Percentiles rank a stretch among this genome's conserved stretches.
These are phyloP conservation scores for Agrotis ipsilon DNA, from an alignment of 2,888 invertebrate genomes.

Conservation along the genomic window DNA sequence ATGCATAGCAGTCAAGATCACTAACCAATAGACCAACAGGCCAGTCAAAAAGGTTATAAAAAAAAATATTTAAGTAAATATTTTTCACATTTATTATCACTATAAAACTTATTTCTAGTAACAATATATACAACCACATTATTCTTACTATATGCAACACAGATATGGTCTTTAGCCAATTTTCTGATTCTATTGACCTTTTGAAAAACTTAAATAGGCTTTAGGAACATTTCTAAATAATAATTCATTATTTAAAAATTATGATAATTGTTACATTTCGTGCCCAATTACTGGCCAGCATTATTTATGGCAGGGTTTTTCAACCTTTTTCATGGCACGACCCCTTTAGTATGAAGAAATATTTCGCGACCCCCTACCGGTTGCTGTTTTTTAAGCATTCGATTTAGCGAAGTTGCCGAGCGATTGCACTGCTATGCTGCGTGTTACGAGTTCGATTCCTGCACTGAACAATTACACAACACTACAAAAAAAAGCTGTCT, in stretches of 20 bases:
- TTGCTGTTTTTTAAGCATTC: too few relatives aligned
- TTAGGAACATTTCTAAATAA: conserved; percentile 54
- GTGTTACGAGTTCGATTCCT: too few relatives aligned
- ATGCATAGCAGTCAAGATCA: too few relatives aligned
- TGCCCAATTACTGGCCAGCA: conserved; percentile 43
- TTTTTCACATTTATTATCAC: conserved; percentile 74
- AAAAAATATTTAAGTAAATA: conserved; percentile 53
- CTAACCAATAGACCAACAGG: too few relatives aligned
- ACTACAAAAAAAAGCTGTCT: too few relatives aligned
- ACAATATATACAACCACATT: conserved; percentile 76
- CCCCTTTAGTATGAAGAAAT: too few relatives aligned
- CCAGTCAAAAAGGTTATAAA: conserved; percentile 26
- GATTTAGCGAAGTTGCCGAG: too few relatives aligned
- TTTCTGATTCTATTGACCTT: conserved; percentile 14
- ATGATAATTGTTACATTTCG: conserved; percentile 18
- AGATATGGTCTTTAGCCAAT: conserved; percentile 5
- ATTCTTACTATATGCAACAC: conserved; percentile 58
- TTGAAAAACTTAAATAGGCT: conserved; percentile 18
- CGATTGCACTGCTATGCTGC: too few relatives aligned
- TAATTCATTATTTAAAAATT: conserved; percentile 22
- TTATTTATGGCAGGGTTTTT: too few relatives aligned
- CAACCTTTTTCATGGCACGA: too few relatives aligned
- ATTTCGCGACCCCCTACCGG: too few relatives aligned
- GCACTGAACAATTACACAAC: too few relatives aligned
- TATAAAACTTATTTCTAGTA: conserved; percentile 72